Base-by-base conservation (phyloP, 2,888 invertebrate species). In the Plebejus anna region DNA sequence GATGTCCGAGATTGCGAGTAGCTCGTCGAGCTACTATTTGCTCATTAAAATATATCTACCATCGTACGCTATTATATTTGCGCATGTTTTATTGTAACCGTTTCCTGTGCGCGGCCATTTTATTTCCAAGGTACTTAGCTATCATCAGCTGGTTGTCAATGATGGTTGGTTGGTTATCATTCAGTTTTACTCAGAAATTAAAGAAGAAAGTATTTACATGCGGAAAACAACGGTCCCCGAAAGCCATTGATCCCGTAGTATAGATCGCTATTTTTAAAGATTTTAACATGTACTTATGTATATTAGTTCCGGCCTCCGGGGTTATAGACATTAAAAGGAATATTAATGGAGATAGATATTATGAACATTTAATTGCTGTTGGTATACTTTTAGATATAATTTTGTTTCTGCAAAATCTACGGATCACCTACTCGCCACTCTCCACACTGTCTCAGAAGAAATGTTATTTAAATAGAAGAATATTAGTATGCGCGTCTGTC, bases 401-500 rank as follows among this genome's bases (percentile, higher is more conserved):
- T 42, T 42, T 2, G 42, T 42, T 42, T 42, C 42, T 42, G 9
- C 9, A 42, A 9, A 42, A 2, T 42, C 42, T 42, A 2, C 9
- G 42, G 42, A 42, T 42, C 42, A 42, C 51, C 0, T 13, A 0
- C 51, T 22, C 22, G 61, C 11, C 28, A 61, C 28, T 28, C 61
- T 61, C 11, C 1, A 66, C 11, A 16, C 57, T 57, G 11, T 82
- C 83, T 81, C 86, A 88, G 88, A 87, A 86, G 88, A 87, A 86
- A 84, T 85, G 84, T 83, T 83, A 66, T 66, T 66, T 66, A 72
- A 42, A 72, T 78, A 85, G 84, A 70, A 84, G 84, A 86, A 87
- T 88, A 90, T 91, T 90, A 90, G 87, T 86, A 90, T 91, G 91
- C 89, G 84, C 87, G 55, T 55, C 85, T 88, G 81, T 81, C 86